phyloP scores from a whole-genome alignment of 2,113 vertebrate genomes.

The Muntiacus muntjak region DNA sequence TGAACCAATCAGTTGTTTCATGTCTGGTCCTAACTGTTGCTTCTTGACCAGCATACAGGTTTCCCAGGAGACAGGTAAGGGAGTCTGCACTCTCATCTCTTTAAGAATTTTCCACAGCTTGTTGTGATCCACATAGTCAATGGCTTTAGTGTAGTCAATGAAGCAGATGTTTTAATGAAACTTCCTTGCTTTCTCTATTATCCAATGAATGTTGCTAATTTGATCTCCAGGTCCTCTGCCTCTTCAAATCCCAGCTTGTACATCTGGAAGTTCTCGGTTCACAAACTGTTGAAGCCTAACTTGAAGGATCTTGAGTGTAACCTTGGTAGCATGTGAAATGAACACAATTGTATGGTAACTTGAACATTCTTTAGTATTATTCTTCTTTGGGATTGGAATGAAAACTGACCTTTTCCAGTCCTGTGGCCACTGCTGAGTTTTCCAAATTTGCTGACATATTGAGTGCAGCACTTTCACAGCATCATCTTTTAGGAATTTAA shows the following conservation, averaged over 20 bases:
- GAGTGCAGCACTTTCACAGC: neutral
- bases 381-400: neutral
- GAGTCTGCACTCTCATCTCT: neutral
- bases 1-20: neutral
- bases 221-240: neutral
- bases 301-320: neutral
- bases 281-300: neutral
- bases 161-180: neutral
- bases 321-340: neutral
- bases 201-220: neutral
- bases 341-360: neutral
- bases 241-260: neutral
- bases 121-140: neutral
- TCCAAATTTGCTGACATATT: neutral
- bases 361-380: neutral
- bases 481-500: neutral
- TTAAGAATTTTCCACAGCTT: neutral
- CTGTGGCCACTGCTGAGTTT: neutral
- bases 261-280: neutral
- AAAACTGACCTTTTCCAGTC: neutral
- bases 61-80: neutral
- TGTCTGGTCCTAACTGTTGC: neutral
- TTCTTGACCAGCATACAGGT: neutral
- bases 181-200: neutral
- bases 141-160: neutral